Base-by-base conservation (phyloP, 2,113 vertebrate genomes). In the Triplophysa dalaica region DNA sequence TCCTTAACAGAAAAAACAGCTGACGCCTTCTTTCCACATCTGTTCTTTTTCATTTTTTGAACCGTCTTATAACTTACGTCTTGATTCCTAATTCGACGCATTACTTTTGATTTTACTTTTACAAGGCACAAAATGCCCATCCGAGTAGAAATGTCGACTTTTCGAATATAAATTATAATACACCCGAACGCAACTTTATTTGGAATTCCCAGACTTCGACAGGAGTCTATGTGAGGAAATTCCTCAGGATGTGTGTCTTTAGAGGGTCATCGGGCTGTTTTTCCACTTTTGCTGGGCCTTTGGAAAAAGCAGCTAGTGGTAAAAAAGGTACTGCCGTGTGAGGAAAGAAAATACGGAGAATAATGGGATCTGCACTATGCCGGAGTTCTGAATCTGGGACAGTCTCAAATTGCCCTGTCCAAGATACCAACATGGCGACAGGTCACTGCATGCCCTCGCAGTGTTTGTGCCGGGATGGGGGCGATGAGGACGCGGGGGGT, bases 221-320 rank as follows among this genome's bases (percentile, higher is more conserved):
- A n/a, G 60, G 26, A 64, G 43, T 62, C 41, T 26, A 16, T 24
- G 79, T 1, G 16, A 78, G 79, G 75, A 84, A 78, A 85, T 78
- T 66, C 78, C 79, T 88, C 86, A 88, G 88, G 89, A 88, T 87
- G 84, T 87, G 84, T 87, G 52, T 82, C 22, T 84, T 81, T 85
- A 74, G 63, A 82, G 82, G 83, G 83, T 82, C 81, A 85, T 80
- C 64, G 29, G 60, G 73, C 82, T 78, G 84, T 89, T 89, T 90
- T 91, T 88, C 86, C 83, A 88, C 87, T 89, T 90, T 89, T 81
- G 77, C 88, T 87, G 22, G 67, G 38, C 38, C 74, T 82, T 80
- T 76, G 80, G 16, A 81, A 79, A 81, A 50, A 75, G 50, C 66
- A 54, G 78, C 83, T 14, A 56, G 64, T 21, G 56, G 17, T 56